Evolutionary conservation across 1,140 invertebrate genomes (phyloP).

Genomic region (Drosophila ercepeae): DNA sequence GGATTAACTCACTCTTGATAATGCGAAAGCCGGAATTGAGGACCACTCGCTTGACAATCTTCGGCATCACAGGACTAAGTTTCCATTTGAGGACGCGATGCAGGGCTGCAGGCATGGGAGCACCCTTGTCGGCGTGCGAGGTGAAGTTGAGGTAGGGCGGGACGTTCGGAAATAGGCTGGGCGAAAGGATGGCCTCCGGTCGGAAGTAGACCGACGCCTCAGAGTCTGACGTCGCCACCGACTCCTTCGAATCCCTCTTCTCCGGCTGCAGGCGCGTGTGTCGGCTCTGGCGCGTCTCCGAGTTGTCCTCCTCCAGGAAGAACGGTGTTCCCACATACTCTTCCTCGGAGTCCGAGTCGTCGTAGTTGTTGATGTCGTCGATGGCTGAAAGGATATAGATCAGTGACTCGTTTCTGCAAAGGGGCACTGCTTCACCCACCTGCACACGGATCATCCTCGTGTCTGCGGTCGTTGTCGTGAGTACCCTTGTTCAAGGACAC

Average conservation of each 20-base stretch:
- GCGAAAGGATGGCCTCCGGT: slow-evolving; percentile 85
- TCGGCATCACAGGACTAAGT: slow-evolving; percentile 95
- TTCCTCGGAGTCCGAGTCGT: slow-evolving; percentile 77
- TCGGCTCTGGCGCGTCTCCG: slow-evolving; percentile 68
- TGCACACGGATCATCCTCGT: slow-evolving; percentile 75
- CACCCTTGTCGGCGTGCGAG: slow-evolving; percentile 88
- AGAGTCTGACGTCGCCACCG: slow-evolving; percentile 57
- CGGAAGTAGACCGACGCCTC: slow-evolving; percentile 63
- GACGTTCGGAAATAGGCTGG: slow-evolving; percentile 92
- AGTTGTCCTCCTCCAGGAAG: slow-evolving; percentile 61
- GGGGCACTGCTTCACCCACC: slow-evolving; percentile 29
- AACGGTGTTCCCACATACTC: slow-evolving; percentile 75
- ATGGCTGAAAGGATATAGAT: slow-evolving; percentile 46
- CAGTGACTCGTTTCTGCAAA: neutral
- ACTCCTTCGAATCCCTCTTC: slow-evolving; percentile 46
- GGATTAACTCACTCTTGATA: slow-evolving; percentile 90
- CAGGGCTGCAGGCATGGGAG: slow-evolving; percentile 87
- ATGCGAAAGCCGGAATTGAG: slow-evolving; percentile 93
- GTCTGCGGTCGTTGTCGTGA: slow-evolving; percentile 35
- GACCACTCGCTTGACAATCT: slow-evolving; percentile 92
- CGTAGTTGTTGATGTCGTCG: slow-evolving; percentile 73
- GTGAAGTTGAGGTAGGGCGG: slow-evolving; percentile 96
- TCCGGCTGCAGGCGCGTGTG: slow-evolving; percentile 60
- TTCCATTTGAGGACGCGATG: slow-evolving; percentile 95
- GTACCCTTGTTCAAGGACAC: slow-evolving; percentile 66